Evolutionary conservation across 2,797 vertebrate species (phyloP).

Genomic region (Cygnus olor): DNA sequence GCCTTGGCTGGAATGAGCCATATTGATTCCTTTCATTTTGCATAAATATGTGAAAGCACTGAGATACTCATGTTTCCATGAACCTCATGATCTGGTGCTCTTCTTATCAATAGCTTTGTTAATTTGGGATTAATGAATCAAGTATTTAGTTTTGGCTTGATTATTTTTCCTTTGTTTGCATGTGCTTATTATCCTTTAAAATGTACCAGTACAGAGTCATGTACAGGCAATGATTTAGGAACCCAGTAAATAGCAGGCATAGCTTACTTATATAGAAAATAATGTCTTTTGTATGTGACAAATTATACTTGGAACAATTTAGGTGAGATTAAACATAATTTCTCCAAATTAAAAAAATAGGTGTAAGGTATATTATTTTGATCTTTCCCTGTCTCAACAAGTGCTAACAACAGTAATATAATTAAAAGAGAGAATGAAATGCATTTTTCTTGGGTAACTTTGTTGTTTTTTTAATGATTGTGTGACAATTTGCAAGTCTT

Average conservation of each 20-base stretch:
- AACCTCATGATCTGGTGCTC: not conserved
- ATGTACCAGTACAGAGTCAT: not conserved
- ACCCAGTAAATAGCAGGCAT: not conserved
- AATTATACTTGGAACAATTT: not conserved
- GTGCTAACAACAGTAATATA: not conserved
- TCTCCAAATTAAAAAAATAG: not conserved
- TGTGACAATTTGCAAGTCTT: constrained; percentile 38
- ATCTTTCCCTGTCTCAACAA: not conserved
- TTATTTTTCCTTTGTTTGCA: not conserved
- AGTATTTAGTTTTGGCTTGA: not conserved
- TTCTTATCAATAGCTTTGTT: not conserved
- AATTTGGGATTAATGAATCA: not conserved
- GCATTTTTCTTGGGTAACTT: not conserved
- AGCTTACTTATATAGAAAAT: not conserved
- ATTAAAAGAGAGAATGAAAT: not conserved
- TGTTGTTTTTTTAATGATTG: not conserved
- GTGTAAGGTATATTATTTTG: not conserved
- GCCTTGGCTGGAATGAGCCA: not conserved
- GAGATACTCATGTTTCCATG: not conserved
- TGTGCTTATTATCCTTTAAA: not conserved
- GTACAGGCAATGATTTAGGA: not conserved
- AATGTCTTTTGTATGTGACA: not conserved
- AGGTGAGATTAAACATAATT: not conserved
- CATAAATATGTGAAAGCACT: not conserved
- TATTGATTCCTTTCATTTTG: not conserved